Base-by-base conservation (phyloP, 2,797 vertebrate species). In the Benthosema pterotum region DNA sequence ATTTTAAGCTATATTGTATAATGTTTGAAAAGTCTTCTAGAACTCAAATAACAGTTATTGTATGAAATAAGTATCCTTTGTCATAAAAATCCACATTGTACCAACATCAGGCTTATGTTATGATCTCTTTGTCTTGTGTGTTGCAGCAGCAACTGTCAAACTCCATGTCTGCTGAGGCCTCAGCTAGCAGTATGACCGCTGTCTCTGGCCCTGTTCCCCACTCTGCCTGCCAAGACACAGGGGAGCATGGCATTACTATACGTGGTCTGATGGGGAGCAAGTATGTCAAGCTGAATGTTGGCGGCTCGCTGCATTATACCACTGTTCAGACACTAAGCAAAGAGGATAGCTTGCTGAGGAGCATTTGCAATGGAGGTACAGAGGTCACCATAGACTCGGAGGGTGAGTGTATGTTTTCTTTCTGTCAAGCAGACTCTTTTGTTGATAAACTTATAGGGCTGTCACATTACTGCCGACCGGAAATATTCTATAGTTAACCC, bases 211-310 rank as follows among this genome's bases (percentile, higher is more conserved):
- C 83, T 46, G 69, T 76, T 50, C 63, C 84, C 60, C 83, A 79
- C 52, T 77, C 86, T 3, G 77, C 76, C 60, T 79, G 81, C 67
- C 85, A 87, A 9, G 87, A 78, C 72, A 79, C 77, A 0, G 89
- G 89, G 4, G 82, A 83, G 57, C 82, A 83, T 47, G 55, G 73
- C 22, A 82, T 60, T 53, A 38, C 32, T 8, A 11, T 38, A 38
- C 75, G 61, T 3, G 85, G 87, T 65, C 86, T 94, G 64, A 75
- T 91, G 11, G 93, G 93, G 58, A 95, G 94, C 87, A 96, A 95
- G 80, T 96, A 96, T 19, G 91, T 96, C 80, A 96, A 96, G 82
- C 85, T 96, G 63, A 96, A 96, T 15, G 95, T 96, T 65, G 95
- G 95, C 2, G 94, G 95, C 64, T 93, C 94, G 0, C 88, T 96